Evolutionary conservation across 2,797 vertebrate species (phyloP), one percentile per base, ranked within the genome.

Genomic region (Gymnodraco acuticeps): DNA sequence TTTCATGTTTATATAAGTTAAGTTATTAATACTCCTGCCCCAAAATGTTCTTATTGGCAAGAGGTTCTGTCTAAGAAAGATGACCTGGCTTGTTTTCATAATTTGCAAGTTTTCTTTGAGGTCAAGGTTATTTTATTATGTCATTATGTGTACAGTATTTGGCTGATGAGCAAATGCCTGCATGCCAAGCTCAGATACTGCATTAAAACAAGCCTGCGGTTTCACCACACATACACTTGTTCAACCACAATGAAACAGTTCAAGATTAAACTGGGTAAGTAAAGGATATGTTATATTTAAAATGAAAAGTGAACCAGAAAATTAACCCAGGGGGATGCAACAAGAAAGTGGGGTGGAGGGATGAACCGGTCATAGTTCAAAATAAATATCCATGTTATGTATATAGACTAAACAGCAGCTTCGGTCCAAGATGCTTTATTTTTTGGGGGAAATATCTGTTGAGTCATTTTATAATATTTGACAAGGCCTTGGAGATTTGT

Each of bases 401-500:
- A 17, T 55, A 8, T n/a, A 64, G 17, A 17, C 33, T 64, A 51
- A 13, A 14, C 58, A 1, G 41, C 33, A 9, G 41, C 51, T 64
- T 67, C 50, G 55, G 72, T 72, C 61, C 27, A 19, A 12, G 10
- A 7, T 47, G 8, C 9, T 47, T 38, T 45, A 5, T 23, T 46
- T 70, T 70, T 50, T 14, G 0, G 23, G 46, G 45, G 12, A 1
- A 27, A 48, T 19, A 23, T 75, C 46, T 64, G 63, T 71, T 52
- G 33, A 63, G 47, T 58, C 23, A 54, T 69, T 77, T 77, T 27
- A 67, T 56, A 67, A 68, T 62, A 31, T 46, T 68, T 75, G 64
- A 45, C 38, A n/a, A 63, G 31, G 23, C 51, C 59, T 70, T 55
- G 16, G 51, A 72, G 54, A 60, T 41, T 62, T 56, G 33, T 50